Evolutionary conservation across 1,140 invertebrate genomes (phyloP).

Genomic region (Panagrolaimus sp.): DNA sequence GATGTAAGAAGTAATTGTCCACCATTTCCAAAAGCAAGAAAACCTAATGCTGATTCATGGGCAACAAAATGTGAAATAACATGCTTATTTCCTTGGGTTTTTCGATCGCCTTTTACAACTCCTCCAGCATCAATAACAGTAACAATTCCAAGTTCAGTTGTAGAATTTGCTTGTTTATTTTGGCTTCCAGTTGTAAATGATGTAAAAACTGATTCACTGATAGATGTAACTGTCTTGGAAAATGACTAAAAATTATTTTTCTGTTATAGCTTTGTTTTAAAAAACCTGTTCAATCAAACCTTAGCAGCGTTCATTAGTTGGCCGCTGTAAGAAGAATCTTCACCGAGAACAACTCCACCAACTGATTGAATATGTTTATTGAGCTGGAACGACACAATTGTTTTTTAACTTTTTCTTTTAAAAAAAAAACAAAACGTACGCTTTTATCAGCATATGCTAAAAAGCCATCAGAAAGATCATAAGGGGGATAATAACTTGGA

Average conservation of each 20-base stretch:
- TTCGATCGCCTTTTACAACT: constrained; percentile 63
- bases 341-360: constrained; percentile 69
- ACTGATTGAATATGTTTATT: constrained; percentile 74
- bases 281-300: constrained; percentile 59
- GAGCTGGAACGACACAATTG: constrained; percentile 63
- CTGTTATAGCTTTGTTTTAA: constrained; percentile 8
- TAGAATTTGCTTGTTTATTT: constrained; percentile 19
- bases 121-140: constrained; percentile 76
- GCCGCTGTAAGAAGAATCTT: constrained; percentile 82
- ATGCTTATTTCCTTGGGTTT: constrained; percentile 56
- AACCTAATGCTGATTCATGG: constrained; percentile 79
- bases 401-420: constrained; percentile 1
- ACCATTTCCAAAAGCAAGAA: constrained; percentile 82
- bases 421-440: constrained; percentile 50
- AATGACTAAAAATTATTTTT: constrained; percentile 58
- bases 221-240: constrained; percentile 65
- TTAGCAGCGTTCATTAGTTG: constrained; percentile 90
- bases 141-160: constrained; percentile 68
- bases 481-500: constrained; percentile 67
- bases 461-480: constrained; percentile 72
- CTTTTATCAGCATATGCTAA: constrained; percentile 73
- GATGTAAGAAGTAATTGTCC: constrained; percentile 84
- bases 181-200: constrained; percentile 20
- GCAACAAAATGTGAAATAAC: constrained; percentile 88
- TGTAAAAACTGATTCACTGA: constrained; percentile 81